phyloP scores from a whole-genome alignment of 2,113 vertebrate species.

The Rhabdornis inornatus region DNA sequence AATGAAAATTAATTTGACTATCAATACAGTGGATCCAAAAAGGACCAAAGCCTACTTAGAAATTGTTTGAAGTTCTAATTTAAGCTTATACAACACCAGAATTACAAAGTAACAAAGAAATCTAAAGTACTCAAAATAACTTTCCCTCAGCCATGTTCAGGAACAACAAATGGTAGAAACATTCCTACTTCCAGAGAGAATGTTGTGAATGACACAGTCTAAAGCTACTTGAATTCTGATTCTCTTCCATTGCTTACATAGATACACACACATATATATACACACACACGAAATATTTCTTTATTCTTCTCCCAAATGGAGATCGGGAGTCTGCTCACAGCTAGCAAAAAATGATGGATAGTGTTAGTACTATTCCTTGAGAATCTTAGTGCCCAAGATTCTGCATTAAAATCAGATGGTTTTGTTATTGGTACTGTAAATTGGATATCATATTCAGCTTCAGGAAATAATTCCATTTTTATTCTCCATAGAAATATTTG shows the following conservation, averaged over 20 bases:
- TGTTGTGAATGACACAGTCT: not conserved
- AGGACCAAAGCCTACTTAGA: not conserved
- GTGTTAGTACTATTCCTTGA: not conserved
- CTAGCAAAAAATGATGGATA: not conserved
- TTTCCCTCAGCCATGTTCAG: not conserved
- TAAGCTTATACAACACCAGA: not conserved
- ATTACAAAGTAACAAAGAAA: not conserved
- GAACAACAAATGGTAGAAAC: not conserved
- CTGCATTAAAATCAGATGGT: not conserved
- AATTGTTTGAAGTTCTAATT: not conserved
- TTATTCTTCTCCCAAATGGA: not conserved
- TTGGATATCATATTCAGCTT: not conserved
- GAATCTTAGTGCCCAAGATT: not conserved
- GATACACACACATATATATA: too few species aligned
- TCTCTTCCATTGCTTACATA: not conserved
- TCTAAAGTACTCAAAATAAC: not conserved
- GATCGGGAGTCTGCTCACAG: not conserved
- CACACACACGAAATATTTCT: not conserved
- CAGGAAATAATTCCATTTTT: conserved; percentile 27
- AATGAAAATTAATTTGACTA: not conserved
- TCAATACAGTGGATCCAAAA: not conserved
- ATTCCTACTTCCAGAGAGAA: not conserved
- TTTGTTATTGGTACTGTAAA: not conserved
- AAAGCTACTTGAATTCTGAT: not conserved
- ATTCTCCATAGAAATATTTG: not conserved